Evolutionary conservation across 2,888 invertebrate species (phyloP), one percentile per base, ranked within the genome.

Genomic region (Drosophila mayaguana): DNA sequence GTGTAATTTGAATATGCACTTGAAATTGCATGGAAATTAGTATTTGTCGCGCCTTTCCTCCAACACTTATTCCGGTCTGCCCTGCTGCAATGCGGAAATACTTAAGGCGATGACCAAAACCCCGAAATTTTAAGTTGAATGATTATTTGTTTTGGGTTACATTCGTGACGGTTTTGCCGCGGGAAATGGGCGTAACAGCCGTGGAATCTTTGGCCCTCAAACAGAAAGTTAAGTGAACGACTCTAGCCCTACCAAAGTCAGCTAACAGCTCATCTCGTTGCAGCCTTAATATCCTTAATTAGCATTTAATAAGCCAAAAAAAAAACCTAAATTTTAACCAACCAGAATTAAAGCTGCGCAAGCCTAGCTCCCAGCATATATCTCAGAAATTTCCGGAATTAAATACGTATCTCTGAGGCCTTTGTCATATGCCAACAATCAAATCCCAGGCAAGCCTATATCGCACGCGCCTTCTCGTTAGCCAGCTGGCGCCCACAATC

Each of bases 1-100:
- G 67, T 76, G 85, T 86, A 86, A 86, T 86, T 86, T 83, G 88
- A 86, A 85, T 85, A 88, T 81, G 81, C 77, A 86, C 88, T 86
- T 86, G 66, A 86, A 83, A 81, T 81, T 76, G 87, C 84, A 84
- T 84, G 72, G 63, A 87, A 87, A 84, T 81, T 81, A 81, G 55
- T 56, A 66, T 77, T 68, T 66, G 80, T 71, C 78, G 87, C 69
- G 42, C 79, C 81, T 77, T 76, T 72, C 69, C 46, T 77, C 32
- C 48, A 50, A 51, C 61, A 77, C 74, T 78, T 78, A 80, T 81
- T 81, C 75, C 81, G 78, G 81, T 81, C 66, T 46, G 48, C 45
- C 42, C 66, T 20, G 28, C 36, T 18, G 63, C 60, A 70, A 81
- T 82, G 69, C 81, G 81, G 82, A 82, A 82, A 82, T 83, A 75